Evolutionary conservation across 2,797 vertebrate species (phyloP).

Genomic region (Cynopterus sphinx): DNA sequence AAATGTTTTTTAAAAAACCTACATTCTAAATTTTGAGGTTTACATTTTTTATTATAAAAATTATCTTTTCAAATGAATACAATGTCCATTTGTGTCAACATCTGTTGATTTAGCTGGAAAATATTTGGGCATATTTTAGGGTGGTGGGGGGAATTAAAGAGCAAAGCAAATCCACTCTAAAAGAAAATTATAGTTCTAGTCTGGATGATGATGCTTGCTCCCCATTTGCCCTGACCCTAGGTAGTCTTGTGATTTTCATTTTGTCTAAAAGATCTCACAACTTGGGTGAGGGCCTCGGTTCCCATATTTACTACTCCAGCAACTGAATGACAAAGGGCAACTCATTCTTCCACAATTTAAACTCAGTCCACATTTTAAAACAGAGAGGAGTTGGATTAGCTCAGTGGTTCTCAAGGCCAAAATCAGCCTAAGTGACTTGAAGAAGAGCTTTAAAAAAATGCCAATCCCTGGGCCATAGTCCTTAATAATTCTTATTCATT

Average conservation of each 20-base stretch:
- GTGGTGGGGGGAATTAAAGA: not conserved
- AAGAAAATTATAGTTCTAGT: not conserved
- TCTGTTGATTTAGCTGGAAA: not conserved
- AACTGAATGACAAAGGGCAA: not conserved
- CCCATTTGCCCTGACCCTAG: not conserved
- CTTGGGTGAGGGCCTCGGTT: not conserved
- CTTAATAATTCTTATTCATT: constrained; percentile 7
- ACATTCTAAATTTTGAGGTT: not conserved
- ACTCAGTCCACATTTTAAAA: not conserved
- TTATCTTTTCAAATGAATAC: not conserved
- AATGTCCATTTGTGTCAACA: not conserved
- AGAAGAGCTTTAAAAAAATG: not conserved
- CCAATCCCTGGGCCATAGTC: not conserved
- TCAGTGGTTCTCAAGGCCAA: not conserved
- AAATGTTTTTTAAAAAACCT: not conserved
- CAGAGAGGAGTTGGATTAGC: not conserved
- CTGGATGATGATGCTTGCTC: not conserved
- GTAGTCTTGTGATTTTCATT: not conserved
- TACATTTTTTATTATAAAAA: not conserved
- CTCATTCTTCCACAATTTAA: not conserved
- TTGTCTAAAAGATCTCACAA: not conserved
- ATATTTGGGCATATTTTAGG: not conserved
- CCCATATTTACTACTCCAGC: not conserved
- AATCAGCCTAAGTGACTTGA: not conserved
- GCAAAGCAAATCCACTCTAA: not conserved